Base-by-base conservation (phyloP, 2,888 invertebrate species). In the Idaea straminata region DNA sequence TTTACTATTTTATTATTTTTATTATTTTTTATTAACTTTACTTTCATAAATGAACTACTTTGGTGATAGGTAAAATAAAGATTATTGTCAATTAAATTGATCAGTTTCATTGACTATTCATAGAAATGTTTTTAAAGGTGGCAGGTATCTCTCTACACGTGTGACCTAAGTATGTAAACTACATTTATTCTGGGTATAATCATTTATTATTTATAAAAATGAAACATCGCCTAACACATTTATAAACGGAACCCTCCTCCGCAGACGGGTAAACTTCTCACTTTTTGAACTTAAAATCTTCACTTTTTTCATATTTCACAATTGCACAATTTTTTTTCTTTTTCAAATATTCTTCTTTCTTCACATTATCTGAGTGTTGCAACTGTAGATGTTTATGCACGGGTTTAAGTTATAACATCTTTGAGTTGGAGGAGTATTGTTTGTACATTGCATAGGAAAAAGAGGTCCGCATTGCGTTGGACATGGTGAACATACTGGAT, bases 381-480 rank as follows among this genome's bases (percentile, higher is more conserved):
- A 89, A 75, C 91, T 92, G 82, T 91, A 92, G 72, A 92, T 90
- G 69, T 92, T 91, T 77, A 92, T 91, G 76, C 89, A 89, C 3
- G 91, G 91, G 67, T 86, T 86, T 59, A 87, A 79, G 35, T 82
- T 80, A 66, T 81, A 83, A 65, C 78, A 76, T 65, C 84, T 82
- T 59, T 81, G 79, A 5, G 73, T 66, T 7, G 83, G 82, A 2
- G 84, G 83, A 5, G 75, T 68, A 61, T 70, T 79, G 66, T 71
- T 79, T n/a, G 80, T 74, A 69, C 82, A 86, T 47, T 78, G 15
- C 68, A 80, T 75, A 0, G 83, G 78, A 7, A 68, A 66, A 7
- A 64, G 59, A 0, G 70, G 70, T 34, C 75, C 73, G 64, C 78
- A 79, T 3, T 25, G 16, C 34, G 13, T 34, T 16, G 16, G 16